These are phyloP conservation scores for Recurvirostra avosetta DNA, from an alignment of 2,113 vertebrate species.

Conservation along the genomic window DNA sequence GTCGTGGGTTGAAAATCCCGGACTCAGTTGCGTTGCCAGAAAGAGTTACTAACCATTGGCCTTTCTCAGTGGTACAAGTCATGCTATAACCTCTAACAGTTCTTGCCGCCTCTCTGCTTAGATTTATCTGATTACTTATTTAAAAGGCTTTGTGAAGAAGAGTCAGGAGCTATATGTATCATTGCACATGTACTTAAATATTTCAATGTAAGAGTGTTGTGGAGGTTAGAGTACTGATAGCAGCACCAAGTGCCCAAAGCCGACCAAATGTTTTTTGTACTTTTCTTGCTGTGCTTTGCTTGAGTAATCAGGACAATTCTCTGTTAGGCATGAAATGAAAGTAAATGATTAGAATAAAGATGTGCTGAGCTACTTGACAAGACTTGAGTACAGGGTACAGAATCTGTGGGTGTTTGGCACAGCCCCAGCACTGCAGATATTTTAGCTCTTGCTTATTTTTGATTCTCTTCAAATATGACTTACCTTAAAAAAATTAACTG, in stretches of 20 bases:
- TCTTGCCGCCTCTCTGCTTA: neutral
- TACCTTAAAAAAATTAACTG: conserved; percentile 32
- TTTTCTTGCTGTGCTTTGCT: conserved; percentile 29
- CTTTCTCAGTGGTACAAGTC: neutral
- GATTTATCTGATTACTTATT: neutral
- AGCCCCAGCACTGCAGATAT: conserved; percentile 61
- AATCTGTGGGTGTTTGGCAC: conserved; percentile 65
- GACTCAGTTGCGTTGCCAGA: neutral
- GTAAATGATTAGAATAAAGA: conserved; percentile 57
- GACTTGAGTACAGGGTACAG: conserved; percentile 36
- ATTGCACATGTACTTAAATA: neutral
- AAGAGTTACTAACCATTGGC: neutral
- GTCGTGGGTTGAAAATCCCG: fast-evolving
- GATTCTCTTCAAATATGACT: conserved; percentile 46
- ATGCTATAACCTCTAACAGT: neutral
- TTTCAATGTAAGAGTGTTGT: neutral
- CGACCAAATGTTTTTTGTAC: neutral
- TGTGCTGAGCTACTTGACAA: conserved; percentile 61
- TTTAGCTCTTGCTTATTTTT: conserved; percentile 65
- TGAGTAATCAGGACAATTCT: conserved; percentile 46
- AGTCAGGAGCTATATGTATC: neutral
- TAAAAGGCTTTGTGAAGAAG: neutral
- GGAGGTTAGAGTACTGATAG: neutral
- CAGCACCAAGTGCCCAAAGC: neutral
- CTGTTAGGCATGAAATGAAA: conserved; percentile 37